Percentiles rank a stretch among this genome's conserved stretches.
Evolutionary conservation across 2,888 invertebrate species (phyloP).

Genomic region (Andrena chrysosceles): DNA sequence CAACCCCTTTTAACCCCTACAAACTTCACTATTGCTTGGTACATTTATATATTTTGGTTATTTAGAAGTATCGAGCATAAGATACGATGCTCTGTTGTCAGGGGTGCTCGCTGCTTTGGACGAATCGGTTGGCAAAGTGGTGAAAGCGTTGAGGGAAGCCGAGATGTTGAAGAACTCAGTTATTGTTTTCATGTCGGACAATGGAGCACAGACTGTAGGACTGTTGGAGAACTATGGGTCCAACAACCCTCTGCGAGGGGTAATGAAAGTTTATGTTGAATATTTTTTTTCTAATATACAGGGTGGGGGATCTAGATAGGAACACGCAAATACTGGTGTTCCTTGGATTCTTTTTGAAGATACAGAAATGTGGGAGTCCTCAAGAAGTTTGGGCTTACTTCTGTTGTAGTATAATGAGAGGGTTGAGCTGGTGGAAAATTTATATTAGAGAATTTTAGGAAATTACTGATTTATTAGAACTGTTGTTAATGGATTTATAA

Average conservation of each 20-base stretch:
- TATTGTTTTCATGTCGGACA: slow-evolving; percentile 88
- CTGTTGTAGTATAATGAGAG: too few species aligned
- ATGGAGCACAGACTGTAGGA: slow-evolving; percentile 86
- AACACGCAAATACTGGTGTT: too few species aligned
- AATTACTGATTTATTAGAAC: too few species aligned
- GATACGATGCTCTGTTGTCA: slow-evolving; percentile 73
- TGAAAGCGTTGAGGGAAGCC: slow-evolving; percentile 85
- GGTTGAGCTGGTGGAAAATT: too few species aligned
- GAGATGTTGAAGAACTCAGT: slow-evolving; percentile 87
- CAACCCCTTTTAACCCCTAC: too few species aligned
- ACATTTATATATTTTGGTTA: neutral
- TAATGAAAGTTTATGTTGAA: slow-evolving; percentile 71
- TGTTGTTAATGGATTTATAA: too few species aligned
- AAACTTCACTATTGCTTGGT: too few species aligned
- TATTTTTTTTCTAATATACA: neutral
- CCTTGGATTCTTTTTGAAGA: too few species aligned
- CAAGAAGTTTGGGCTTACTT: too few species aligned
- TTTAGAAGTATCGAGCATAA: neutral
- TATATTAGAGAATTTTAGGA: too few species aligned
- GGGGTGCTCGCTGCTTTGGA: slow-evolving; percentile 88
- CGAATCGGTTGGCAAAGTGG: slow-evolving; percentile 87
- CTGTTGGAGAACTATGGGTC: slow-evolving; percentile 86
- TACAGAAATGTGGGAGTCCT: too few species aligned
- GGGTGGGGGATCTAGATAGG: neutral
- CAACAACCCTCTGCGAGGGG: slow-evolving; percentile 88